A percentile compares a stretch with the other conserved stretches of the same genome.
phyloP scores from a whole-genome alignment of 2,888 invertebrate species.

The Gymnosoma rotundatum region DNA sequence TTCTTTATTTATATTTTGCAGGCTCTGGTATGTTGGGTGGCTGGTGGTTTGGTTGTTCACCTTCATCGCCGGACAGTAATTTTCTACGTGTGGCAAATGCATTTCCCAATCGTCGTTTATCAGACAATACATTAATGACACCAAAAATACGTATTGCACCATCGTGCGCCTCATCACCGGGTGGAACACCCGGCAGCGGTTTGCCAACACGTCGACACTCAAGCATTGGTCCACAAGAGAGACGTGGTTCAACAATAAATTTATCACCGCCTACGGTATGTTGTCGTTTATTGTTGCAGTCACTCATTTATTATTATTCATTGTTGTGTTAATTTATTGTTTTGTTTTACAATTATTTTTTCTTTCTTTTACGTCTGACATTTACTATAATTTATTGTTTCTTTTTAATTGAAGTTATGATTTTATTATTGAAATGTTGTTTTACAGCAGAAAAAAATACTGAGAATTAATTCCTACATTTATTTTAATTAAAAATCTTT shows the following conservation, averaged over 20 bases:
- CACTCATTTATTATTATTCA: constrained; percentile 43
- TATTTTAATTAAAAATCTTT: background rate
- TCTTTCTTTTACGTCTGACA: constrained; percentile 21
- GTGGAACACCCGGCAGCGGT: constrained; percentile 87
- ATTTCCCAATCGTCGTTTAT: constrained; percentile 93
- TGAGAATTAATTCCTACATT: background rate
- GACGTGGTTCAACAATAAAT: constrained; percentile 91
- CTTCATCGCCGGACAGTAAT: constrained; percentile 92
- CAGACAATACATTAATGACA: constrained; percentile 95
- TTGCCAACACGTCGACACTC: constrained; percentile 94
- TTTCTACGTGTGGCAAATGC: constrained; percentile 92
- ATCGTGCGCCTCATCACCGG: constrained; percentile 93
- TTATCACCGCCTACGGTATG: constrained; percentile 95
- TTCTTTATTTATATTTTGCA: constrained; percentile 74
- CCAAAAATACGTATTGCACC: constrained; percentile 94
- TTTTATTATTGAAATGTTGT: constrained; percentile 7
- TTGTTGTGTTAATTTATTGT: constrained; percentile 22
- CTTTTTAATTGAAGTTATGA: constrained; percentile 3
- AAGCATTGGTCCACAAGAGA: constrained; percentile 94
- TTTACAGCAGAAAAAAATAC: background rate
- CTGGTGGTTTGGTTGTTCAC: constrained; percentile 93
- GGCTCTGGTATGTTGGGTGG: constrained; percentile 87
- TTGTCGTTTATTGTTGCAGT: constrained; percentile 75
- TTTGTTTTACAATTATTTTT: constrained; percentile 13
- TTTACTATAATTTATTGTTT: constrained; percentile 35